Percentiles rank a stretch among this genome's conserved stretches.
Conservation (phyloP, 2,888 invertebrate species). For the Trichogramma dendrolimi region DNA sequence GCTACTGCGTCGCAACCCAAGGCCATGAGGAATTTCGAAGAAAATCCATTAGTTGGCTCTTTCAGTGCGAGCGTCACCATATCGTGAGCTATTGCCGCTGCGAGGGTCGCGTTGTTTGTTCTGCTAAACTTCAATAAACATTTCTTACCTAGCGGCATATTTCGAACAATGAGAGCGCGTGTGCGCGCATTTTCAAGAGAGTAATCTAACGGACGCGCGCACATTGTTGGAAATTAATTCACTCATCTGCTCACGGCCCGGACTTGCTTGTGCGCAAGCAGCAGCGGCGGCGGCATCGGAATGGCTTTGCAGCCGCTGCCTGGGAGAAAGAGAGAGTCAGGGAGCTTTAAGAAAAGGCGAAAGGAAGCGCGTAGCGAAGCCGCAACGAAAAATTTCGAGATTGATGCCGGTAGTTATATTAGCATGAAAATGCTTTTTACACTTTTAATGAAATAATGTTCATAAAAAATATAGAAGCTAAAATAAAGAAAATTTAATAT, state of each 20-base stretch:
- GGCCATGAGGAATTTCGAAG: no score
- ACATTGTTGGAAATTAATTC: slow-evolving; percentile 15
- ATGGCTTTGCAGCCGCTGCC: no score
- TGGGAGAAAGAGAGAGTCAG: neutral
- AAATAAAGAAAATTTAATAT: slow-evolving; percentile 26
- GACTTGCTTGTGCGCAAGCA: neutral
- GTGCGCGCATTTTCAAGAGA: neutral
- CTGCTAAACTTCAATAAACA: no score
- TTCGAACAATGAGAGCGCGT: neutral
- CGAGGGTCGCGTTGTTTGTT: no score
- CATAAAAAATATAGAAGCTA: neutral
- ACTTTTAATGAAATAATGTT: slow-evolving; percentile 25
- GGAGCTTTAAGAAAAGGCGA: slow-evolving; percentile 7
- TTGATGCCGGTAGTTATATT: slow-evolving; percentile 28
- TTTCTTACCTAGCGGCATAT: neutral
- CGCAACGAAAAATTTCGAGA: slow-evolving; percentile 17
- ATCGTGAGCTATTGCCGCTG: no score
- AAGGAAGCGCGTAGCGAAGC: neutral
- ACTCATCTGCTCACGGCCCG: slow-evolving; percentile 5
- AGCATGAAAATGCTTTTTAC: slow-evolving; percentile 27
- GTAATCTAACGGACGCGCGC: no score
- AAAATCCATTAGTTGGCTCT: no score
- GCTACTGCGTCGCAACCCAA: no score
- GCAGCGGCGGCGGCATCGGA: neutral
- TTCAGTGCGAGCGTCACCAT: no score